Evolutionary conservation across 1,140 invertebrate genomes (phyloP).

Genomic region (Sinella curviseta): DNA sequence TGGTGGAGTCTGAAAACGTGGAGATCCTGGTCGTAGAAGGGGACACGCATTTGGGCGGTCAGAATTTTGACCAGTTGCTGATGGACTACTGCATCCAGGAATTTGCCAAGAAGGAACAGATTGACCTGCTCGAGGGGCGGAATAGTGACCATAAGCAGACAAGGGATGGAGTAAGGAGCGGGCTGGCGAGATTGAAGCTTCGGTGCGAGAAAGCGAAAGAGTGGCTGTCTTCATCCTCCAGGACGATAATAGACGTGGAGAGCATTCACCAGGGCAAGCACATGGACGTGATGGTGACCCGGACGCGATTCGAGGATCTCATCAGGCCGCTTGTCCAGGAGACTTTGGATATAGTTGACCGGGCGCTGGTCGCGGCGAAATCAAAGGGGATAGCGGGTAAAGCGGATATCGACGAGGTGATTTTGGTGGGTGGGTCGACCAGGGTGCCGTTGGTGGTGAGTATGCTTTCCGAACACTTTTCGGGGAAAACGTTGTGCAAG

Average conservation of each 20-base stretch:
- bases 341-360: not conserved
- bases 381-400: not conserved
- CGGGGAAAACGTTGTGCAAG: not conserved
- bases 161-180: not conserved
- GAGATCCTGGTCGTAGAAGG: too few species aligned
- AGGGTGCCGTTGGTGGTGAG: not conserved
- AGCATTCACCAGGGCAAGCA: not conserved
- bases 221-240: not conserved
- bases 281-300: not conserved
- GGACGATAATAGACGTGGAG: not conserved
- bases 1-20: too few species aligned
- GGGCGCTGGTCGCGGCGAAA: not conserved
- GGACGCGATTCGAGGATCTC: not conserved
- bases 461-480: not conserved
- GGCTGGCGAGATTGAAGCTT: not conserved
- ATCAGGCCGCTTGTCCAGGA: not conserved
- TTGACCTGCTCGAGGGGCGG: too few species aligned
- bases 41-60: too few species aligned
- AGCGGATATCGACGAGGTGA: not conserved
- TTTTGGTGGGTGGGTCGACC: not conserved
- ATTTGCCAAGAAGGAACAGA: too few species aligned
- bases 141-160: too few species aligned
- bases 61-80: too few species aligned
- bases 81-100: too few species aligned
- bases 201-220: not conserved